A percentile compares a stretch with the other conserved stretches of the same genome.
Evolutionary conservation across 2,797 vertebrate genomes (phyloP).

Genomic region (Champsocephalus esox): DNA sequence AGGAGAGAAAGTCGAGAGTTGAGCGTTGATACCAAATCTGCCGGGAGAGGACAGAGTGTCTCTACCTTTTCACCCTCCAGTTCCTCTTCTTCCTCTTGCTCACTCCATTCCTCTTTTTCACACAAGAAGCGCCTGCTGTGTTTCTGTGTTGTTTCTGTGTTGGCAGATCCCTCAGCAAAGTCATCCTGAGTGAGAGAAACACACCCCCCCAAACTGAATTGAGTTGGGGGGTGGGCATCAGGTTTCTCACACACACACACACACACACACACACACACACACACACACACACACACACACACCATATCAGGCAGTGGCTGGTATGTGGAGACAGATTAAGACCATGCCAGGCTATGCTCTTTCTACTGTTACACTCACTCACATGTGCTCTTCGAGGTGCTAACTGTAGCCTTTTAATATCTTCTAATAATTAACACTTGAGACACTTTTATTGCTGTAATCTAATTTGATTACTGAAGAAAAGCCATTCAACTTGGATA

Average conservation of each 20-base stretch:
- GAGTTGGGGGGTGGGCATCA: conserved; percentile 41
- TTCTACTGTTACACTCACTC: conserved; percentile 72
- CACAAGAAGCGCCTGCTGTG: not conserved
- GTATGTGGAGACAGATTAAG: conserved; percentile 80
- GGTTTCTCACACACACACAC: conserved; percentile 66
- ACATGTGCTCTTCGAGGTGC: conserved; percentile 1
- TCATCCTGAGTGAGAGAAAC: not conserved
- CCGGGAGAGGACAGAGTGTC: not conserved
- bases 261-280: conserved; percentile 20
- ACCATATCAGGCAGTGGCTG: conserved; percentile 72
- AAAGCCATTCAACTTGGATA: too few species aligned
- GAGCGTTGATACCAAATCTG: not conserved
- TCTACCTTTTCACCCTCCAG: not conserved
- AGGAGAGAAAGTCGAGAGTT: not conserved
- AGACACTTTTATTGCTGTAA: not conserved
- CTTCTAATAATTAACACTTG: not conserved
- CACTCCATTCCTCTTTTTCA: conserved; percentile 10
- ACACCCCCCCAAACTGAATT: not conserved
- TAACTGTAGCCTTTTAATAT: conserved; percentile 4
- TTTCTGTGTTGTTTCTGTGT: conserved; percentile 29
- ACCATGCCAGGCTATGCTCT: conserved; percentile 52
- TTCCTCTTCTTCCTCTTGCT: not conserved
- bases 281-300: conserved; percentile 26
- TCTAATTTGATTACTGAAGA: not conserved
- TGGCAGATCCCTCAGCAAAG: conserved; percentile 13